Conservation (phyloP, 2,113 vertebrate genomes). For the Ictidomys tridecemlineatus region DNA sequence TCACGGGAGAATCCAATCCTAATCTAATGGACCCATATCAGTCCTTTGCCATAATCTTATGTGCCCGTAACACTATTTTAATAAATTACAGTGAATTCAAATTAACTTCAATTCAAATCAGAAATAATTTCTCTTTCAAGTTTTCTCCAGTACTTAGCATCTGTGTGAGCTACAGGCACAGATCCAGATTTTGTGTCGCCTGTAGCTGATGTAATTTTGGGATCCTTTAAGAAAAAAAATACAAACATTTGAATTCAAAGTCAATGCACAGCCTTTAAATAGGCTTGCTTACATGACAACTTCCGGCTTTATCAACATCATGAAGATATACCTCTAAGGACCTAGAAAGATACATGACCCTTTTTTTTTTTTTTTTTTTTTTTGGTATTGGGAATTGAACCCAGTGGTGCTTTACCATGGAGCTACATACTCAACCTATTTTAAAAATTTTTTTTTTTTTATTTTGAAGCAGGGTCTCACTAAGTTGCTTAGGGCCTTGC, state of each 20-base stretch:
- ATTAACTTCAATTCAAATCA: conserved; percentile 44
- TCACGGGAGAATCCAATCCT: background rate
- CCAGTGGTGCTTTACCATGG: no score
- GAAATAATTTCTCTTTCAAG: conserved; percentile 28
- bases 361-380: no score
- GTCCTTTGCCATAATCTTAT: background rate
- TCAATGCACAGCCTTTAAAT: background rate
- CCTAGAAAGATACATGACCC: background rate
- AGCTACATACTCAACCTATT: no score
- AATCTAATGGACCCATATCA: background rate
- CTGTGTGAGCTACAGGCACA: background rate
- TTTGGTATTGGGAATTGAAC: no score
- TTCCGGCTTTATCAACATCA: background rate
- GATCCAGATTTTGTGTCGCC: background rate
- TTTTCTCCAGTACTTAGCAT: background rate
- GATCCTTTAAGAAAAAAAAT: conserved; percentile 12
- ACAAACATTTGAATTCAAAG: background rate
- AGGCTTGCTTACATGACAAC: background rate
- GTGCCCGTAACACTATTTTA: background rate
- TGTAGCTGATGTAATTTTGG: background rate
- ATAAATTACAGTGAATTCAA: conserved; percentile 19
- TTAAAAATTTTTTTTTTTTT: no score
- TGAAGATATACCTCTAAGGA: background rate
- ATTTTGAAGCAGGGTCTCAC: no score
- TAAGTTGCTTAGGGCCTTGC: no score